Conservation (phyloP, 2,797 vertebrate species). For the Helarctos malayanus region DNA sequence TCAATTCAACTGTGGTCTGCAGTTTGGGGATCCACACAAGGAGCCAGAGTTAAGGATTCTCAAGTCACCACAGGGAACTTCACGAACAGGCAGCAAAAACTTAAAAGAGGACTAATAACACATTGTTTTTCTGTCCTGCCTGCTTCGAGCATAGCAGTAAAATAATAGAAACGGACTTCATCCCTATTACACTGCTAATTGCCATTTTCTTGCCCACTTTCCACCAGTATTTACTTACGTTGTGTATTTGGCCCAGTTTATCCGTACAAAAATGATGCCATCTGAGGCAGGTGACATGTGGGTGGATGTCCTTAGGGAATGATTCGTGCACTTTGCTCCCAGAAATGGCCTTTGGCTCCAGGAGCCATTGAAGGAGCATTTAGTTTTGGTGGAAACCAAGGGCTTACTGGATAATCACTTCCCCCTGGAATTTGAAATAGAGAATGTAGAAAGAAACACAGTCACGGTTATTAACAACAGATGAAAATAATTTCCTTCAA, state of each 20-base stretch:
- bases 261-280: not conserved
- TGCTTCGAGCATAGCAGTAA: not conserved
- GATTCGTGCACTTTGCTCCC: not conserved
- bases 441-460: not conserved
- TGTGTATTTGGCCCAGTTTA: constrained; percentile 5
- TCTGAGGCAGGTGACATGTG: not conserved
- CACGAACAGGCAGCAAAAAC: not conserved
- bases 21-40: not conserved
- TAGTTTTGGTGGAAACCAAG: not conserved
- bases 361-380: not conserved
- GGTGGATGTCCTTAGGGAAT: not conserved
- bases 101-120: not conserved
- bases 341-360: not conserved
- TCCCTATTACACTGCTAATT: not conserved
- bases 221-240: not conserved
- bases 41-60: not conserved
- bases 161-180: not conserved
- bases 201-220: not conserved
- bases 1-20: not conserved
- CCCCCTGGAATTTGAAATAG: not conserved
- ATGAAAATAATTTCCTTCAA: constrained; percentile 16
- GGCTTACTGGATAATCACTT: not conserved
- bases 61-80: not conserved
- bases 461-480: not conserved
- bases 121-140: not conserved